Evolutionary conservation across 2,797 vertebrate genomes (phyloP), one percentile per base, ranked within the genome.

Genomic region (Apodemus agrarius): DNA sequence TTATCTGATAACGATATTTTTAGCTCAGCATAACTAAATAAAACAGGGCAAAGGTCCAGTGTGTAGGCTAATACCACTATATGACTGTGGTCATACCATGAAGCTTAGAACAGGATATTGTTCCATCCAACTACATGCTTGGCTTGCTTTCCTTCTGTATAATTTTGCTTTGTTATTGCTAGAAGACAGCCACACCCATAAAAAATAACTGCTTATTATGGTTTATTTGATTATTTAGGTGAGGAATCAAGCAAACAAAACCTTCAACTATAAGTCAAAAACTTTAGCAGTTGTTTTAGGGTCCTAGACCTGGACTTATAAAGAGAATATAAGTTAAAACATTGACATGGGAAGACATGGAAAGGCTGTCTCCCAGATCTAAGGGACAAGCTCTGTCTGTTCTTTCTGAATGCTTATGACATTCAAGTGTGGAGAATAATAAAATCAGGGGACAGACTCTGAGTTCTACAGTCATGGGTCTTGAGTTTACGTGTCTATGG

Each of bases 1-100:
- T 85, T 89, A 11, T 67, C 2, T 46, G 3, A 89, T 91, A 89
- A 75, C 19, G 31, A 26, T 89, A 89, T 92, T 75, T 21, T 85
- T 26, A 74, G 29, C 7, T 37, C 16, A 61, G 0, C 61, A 14
- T 14, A 46, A 46, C 5, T 54, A 61, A 86, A 78, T n/a, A 81
- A 89, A 89, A 81, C 26, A 65, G 12, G 4, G 81, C 34, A 82
- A 94, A 14, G 57, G 9, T 29, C 43, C 54, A 2, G 72, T 49
- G 21, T 37, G 43, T 57, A 95, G 49, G 4, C 22, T 80, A 21
- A 46, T 22, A 37, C 17, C 6, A 43, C 52, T 72, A 37, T 34
- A 63, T 1, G 57, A 76, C 12, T 46, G 3, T 67, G 17, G 19
- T 7, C 16, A 49, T 6, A 7, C n/a, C 16, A 52, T 52, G 49